Conservation (phyloP, 2,888 invertebrate species). For the Frankliniella intonsa region DNA sequence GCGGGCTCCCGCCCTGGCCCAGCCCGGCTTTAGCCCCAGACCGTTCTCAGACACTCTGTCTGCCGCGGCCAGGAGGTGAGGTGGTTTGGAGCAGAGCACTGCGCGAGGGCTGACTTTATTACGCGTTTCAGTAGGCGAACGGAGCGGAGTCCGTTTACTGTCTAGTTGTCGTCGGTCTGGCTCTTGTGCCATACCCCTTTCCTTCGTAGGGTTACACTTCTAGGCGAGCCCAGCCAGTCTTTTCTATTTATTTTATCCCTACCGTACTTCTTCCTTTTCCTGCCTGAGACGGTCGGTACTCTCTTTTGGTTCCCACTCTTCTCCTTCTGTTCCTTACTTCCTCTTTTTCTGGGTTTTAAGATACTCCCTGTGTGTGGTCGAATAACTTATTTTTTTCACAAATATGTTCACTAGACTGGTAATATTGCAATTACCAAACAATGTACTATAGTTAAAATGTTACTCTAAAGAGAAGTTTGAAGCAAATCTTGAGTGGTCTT, state of each 20-base stretch:
- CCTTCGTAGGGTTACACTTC: not conserved
- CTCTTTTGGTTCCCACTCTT: not conserved
- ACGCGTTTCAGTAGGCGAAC: no score
- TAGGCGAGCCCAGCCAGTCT: not conserved
- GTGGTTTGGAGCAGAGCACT: no score
- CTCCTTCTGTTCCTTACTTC: not conserved
- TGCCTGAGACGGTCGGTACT: not conserved
- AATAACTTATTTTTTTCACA: not conserved
- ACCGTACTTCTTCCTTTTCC: not conserved
- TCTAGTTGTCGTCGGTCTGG: not conserved
- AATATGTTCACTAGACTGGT: not conserved
- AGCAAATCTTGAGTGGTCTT: no score
- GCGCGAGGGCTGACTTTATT: no score
- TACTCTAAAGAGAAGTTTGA: no score
- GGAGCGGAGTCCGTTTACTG: not conserved
- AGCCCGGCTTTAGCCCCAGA: no score
- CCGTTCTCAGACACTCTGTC: no score
- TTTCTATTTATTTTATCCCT: not conserved
- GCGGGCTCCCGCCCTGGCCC: no score
- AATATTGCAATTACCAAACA: not conserved
- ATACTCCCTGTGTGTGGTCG: not conserved
- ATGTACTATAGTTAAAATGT: not conserved
- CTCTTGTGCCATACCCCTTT: slow-evolving; percentile 6
- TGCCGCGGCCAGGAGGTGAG: no score
- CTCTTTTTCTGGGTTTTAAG: not conserved